phyloP scores from a whole-genome alignment of 2,797 vertebrate genomes.

The Taeniopygia guttata region DNA sequence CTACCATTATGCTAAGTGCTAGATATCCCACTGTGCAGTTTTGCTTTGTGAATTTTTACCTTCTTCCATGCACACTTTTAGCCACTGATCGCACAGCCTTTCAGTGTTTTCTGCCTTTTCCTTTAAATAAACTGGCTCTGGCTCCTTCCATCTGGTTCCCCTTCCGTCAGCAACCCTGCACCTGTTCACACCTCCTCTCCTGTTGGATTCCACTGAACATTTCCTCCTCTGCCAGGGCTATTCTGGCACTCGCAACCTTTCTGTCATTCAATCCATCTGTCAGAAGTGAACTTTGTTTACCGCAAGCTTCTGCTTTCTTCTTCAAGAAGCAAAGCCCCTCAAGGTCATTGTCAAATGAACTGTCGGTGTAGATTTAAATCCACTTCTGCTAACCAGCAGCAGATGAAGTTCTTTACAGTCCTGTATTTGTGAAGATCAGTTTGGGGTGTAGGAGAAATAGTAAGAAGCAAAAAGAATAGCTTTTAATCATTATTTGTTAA shows the following conservation, averaged over 20 bases:
- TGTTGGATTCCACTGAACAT: slow-evolving; percentile 98
- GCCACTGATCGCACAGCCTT: slow-evolving; percentile 86
- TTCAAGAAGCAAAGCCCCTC: slow-evolving; percentile 96
- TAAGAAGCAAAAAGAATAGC: slow-evolving; percentile 65
- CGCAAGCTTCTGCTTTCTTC: slow-evolving; percentile 97
- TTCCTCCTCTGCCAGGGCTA: slow-evolving; percentile 97
- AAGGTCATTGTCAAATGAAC: slow-evolving; percentile 90
- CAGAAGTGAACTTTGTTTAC: slow-evolving; percentile 99
- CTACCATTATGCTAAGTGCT: slow-evolving; percentile 80
- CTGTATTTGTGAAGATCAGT: slow-evolving; percentile 71
- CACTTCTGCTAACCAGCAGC: slow-evolving; percentile 76
- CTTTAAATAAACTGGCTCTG: slow-evolving; percentile 99
- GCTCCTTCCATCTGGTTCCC: slow-evolving; percentile 99
- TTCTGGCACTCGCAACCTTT: slow-evolving; percentile 99
- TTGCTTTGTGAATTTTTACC: slow-evolving; percentile 86
- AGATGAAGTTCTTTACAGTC: slow-evolving; percentile 74
- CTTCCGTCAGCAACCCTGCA: slow-evolving; percentile 99
- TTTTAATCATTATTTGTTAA: slow-evolving; percentile 70
- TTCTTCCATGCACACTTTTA: slow-evolving; percentile 83
- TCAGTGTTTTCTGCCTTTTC: slow-evolving; percentile 92
- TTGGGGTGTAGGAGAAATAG: slow-evolving; percentile 67
- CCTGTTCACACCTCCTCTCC: slow-evolving; percentile 99
- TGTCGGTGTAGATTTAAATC: slow-evolving; percentile 85
- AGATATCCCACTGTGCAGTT: slow-evolving; percentile 81
- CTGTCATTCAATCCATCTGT: slow-evolving; percentile 99